Evolutionary conservation across 2,797 vertebrate species (phyloP).

Genomic region (Chloroceryle amazona): DNA sequence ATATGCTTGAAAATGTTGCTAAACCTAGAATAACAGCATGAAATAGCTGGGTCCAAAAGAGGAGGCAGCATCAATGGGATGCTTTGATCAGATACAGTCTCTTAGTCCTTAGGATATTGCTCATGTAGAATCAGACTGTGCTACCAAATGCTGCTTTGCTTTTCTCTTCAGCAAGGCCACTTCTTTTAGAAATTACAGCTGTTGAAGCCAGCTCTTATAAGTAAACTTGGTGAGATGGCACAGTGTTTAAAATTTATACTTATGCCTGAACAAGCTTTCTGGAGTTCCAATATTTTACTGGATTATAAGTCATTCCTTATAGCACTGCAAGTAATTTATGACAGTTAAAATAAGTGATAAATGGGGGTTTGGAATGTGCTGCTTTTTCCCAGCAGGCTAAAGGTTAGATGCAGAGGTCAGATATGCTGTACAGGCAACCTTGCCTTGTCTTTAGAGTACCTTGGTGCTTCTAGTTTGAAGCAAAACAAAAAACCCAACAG

Average conservation of each 20-base stretch:
- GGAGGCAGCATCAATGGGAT: background rate
- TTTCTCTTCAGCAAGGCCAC: background rate
- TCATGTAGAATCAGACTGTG: background rate
- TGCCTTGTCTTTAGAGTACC: slow-evolving; percentile 28
- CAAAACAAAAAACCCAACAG: background rate
- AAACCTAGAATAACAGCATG: background rate
- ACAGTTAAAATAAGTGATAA: slow-evolving; percentile 63
- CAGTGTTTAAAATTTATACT: slow-evolving; percentile 59
- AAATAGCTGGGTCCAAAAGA: background rate
- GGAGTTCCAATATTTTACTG: slow-evolving; percentile 57
- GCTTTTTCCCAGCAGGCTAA: slow-evolving; percentile 29
- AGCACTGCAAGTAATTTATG: slow-evolving; percentile 68
- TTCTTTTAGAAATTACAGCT: background rate
- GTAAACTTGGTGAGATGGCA: slow-evolving; percentile 39
- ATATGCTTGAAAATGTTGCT: background rate
- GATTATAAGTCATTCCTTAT: slow-evolving; percentile 71
- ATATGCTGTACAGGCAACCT: background rate
- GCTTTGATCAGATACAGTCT: background rate
- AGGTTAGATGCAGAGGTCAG: slow-evolving; percentile 47
- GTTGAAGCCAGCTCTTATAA: slow-evolving; percentile 8
- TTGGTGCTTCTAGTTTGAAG: background rate
- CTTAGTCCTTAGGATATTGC: background rate
- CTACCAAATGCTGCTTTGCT: background rate
- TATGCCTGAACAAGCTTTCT: slow-evolving; percentile 69
- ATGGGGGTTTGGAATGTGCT: slow-evolving; percentile 38